These are phyloP conservation scores for Anagyrus pseudococci DNA, from an alignment of 2,888 invertebrate genomes.

Conservation along the genomic window DNA sequence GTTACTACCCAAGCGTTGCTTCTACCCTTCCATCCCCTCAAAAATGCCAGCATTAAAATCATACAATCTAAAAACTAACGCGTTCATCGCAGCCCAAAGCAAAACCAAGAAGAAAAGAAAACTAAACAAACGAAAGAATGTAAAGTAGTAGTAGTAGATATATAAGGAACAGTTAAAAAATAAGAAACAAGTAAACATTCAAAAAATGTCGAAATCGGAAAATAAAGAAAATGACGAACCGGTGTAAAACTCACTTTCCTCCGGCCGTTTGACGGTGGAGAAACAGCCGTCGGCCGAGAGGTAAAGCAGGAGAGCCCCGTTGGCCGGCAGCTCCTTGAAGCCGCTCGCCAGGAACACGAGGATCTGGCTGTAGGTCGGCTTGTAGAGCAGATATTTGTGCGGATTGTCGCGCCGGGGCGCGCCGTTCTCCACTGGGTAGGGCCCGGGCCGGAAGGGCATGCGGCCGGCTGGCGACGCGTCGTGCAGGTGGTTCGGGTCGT, in stretches of 20 bases:
- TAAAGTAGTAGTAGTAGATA: neutral
- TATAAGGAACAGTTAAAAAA: too few relatives aligned
- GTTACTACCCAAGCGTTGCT: too few relatives aligned
- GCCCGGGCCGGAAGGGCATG: slow-evolving; percentile 66
- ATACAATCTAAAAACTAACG: too few relatives aligned
- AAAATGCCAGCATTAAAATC: too few relatives aligned
- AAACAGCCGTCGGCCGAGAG: slow-evolving; percentile 92
- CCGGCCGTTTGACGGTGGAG: slow-evolving; percentile 82
- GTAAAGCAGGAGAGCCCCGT: slow-evolving; percentile 90
- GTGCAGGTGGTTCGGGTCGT: slow-evolving; percentile 77
- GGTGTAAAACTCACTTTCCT: slow-evolving; percentile 78
- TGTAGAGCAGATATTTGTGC: slow-evolving; percentile 95
- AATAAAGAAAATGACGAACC: neutral
- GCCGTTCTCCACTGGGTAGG: slow-evolving; percentile 75
- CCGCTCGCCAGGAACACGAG: slow-evolving; percentile 91
- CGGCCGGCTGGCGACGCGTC: slow-evolving; percentile 76
- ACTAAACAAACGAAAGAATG: neutral
- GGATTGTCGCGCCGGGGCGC: slow-evolving; percentile 85
- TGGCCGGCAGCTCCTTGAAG: slow-evolving; percentile 90
- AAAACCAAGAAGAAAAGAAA: neutral
- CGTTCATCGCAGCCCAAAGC: neutral
- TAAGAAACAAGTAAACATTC: too few relatives aligned
- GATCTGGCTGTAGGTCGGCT: slow-evolving; percentile 92
- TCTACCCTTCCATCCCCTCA: too few relatives aligned
- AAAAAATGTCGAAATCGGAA: neutral